Conservation (phyloP, 1,140 invertebrate genomes). For the Tigriopus japonicus region DNA sequence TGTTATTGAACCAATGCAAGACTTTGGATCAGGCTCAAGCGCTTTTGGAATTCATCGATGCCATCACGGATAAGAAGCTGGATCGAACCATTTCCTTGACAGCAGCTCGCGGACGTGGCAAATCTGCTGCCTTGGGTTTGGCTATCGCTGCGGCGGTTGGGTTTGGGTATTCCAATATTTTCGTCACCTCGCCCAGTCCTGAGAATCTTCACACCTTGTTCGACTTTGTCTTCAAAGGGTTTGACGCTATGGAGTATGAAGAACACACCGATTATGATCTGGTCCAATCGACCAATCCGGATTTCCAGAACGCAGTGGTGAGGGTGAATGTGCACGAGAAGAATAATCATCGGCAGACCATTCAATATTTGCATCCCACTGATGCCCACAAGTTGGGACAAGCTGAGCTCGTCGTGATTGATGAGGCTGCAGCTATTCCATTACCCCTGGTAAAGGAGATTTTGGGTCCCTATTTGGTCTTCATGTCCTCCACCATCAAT, state of each 20-base stretch:
- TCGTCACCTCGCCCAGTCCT: slow-evolving; percentile 90
- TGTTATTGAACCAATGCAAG: slow-evolving; percentile 66
- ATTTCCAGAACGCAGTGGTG: slow-evolving; percentile 90
- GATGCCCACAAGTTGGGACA: slow-evolving; percentile 74
- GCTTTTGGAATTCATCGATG: slow-evolving; percentile 81
- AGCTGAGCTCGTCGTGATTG: slow-evolving; percentile 87
- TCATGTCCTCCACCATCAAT: slow-evolving; percentile 91
- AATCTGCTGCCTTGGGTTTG: slow-evolving; percentile 92
- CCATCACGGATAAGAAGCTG: slow-evolving; percentile 76
- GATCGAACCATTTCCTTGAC: slow-evolving; percentile 83
- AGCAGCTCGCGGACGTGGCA: slow-evolving; percentile 86
- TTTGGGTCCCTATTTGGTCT: slow-evolving; percentile 78
- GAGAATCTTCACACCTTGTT: slow-evolving; percentile 97
- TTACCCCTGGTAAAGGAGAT: slow-evolving; percentile 76
- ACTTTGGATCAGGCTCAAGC: slow-evolving; percentile 45
- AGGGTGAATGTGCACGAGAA: slow-evolving; percentile 62
- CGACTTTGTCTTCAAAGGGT: slow-evolving; percentile 91
- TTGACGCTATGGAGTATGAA: slow-evolving; percentile 84
- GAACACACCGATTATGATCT: slow-evolving; percentile 92
- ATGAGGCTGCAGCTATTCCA: slow-evolving; percentile 97
- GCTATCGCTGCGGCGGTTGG: slow-evolving; percentile 66
- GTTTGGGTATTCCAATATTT: slow-evolving; percentile 90
- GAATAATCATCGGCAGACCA: slow-evolving; percentile 82
- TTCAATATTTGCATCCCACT: slow-evolving; percentile 38
- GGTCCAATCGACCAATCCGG: slow-evolving; percentile 84